phyloP scores from a whole-genome alignment of 1,140 invertebrate genomes.

The Sipha flava region DNA sequence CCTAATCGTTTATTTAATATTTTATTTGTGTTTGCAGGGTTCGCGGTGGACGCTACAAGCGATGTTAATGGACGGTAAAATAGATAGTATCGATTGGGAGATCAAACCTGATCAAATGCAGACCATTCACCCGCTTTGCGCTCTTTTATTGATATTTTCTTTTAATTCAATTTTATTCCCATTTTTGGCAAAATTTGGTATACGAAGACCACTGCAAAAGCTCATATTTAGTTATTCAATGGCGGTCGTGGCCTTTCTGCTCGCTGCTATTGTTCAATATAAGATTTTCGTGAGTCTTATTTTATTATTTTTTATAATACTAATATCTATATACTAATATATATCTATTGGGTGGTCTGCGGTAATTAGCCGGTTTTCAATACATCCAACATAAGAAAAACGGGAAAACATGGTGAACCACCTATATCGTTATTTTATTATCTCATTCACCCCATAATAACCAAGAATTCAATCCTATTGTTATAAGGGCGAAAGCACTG shows the following conservation, averaged over 20 bases:
- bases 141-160: constrained; percentile 76
- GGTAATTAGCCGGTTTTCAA: too few relatives aligned
- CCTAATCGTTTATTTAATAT: too few relatives aligned
- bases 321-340: too few relatives aligned
- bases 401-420: too few relatives aligned
- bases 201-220: constrained; percentile 59
- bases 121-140: constrained; percentile 76
- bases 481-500: not conserved
- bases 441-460: too few relatives aligned
- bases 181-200: constrained; percentile 45
- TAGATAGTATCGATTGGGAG: constrained; percentile 50
- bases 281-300: not conserved
- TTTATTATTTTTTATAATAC: not conserved
- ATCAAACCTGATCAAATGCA: constrained; percentile 87
- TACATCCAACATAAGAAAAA: too few relatives aligned
- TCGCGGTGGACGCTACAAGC: constrained; percentile 95
- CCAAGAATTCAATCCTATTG: not conserved
- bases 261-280: not conserved
- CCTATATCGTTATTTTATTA: too few relatives aligned
- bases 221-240: constrained; percentile 72
- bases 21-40: constrained; percentile 51
- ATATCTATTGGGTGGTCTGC: too few relatives aligned
- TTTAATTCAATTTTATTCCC: constrained; percentile 71
- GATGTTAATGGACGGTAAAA: constrained; percentile 73
- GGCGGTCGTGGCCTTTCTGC: constrained; percentile 73